A percentile compares a stretch with the other conserved stretches of the same genome.
Evolutionary conservation across 2,888 invertebrate species (phyloP).

Genomic region (Trissoscelio sp.): DNA sequence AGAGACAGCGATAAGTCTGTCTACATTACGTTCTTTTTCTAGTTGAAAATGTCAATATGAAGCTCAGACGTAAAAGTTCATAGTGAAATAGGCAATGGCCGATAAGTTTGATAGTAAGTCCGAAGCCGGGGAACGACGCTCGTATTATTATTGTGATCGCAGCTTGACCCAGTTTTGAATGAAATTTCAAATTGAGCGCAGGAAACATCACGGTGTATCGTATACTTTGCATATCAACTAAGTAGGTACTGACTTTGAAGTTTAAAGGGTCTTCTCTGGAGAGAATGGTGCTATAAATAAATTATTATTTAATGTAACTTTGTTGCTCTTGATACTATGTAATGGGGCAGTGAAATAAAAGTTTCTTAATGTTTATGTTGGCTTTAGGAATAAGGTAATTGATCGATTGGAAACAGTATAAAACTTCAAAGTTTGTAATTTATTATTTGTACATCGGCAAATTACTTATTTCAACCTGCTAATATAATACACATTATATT

Average conservation of each 20-base stretch:
- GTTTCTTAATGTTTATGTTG: neutral
- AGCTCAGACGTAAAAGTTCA: conserved; percentile 19
- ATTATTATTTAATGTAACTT: conserved; percentile 45
- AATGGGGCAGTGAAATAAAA: neutral
- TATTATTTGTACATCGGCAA: neutral
- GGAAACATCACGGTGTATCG: conserved; percentile 44
- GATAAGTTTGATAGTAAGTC: conserved; percentile 53
- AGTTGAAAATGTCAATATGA: too few species aligned
- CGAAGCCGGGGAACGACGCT: conserved; percentile 19
- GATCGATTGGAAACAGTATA: neutral
- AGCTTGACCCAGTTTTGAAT: conserved; percentile 57
- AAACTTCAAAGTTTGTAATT: neutral
- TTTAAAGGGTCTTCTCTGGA: conserved; percentile 23
- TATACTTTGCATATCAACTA: conserved; percentile 52
- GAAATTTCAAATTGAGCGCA: conserved; percentile 62
- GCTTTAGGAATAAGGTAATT: neutral
- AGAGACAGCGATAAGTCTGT: conserved; percentile 53
- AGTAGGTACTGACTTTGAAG: conserved; percentile 41
- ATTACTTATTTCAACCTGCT: neutral
- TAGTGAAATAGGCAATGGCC: conserved; percentile 39
- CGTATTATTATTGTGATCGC: conserved; percentile 55
- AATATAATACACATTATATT: too few species aligned
- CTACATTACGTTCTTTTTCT: conserved; percentile 25
- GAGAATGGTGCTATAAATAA: conserved; percentile 48
- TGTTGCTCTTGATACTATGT: conserved; percentile 5